Evolutionary conservation across 2,113 vertebrate species (phyloP).

Genomic region (Atractosteus spatula): DNA sequence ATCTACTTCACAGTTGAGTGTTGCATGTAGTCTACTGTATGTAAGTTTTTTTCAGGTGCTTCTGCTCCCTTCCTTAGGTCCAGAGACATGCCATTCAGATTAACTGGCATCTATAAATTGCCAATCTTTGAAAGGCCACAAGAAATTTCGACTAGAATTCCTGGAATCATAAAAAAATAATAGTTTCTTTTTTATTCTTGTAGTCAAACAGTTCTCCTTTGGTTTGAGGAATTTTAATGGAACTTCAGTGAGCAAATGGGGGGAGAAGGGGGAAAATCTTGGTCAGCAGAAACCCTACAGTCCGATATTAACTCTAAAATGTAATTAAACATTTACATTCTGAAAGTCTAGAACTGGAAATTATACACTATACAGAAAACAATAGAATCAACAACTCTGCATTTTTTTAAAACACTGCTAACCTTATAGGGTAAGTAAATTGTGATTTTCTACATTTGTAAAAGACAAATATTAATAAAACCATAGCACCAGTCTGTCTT

Average conservation of each 20-base stretch:
- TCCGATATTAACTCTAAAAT: conserved; percentile 22
- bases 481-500: not conserved
- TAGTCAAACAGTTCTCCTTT: conserved; percentile 17
- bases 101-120: too few species aligned
- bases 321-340: conserved; percentile 37
- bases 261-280: conserved; percentile 26
- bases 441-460: too few species aligned
- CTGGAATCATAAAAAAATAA: too few species aligned
- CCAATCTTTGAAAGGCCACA: too few species aligned
- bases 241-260: conserved; percentile 15
- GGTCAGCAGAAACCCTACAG: conserved; percentile 25
- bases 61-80: too few species aligned
- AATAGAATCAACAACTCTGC: not conserved
- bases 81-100: too few species aligned
- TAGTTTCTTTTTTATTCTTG: too few species aligned
- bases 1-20: too few species aligned
- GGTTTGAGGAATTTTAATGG: not conserved
- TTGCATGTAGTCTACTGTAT: too few species aligned
- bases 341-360: conserved; percentile 18
- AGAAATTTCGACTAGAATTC: too few species aligned
- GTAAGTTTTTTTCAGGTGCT: too few species aligned
- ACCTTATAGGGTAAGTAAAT: too few species aligned
- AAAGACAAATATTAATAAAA: not conserved
- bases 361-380: conserved; percentile 17
- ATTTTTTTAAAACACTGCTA: not conserved